Evolutionary conservation across 1,140 invertebrate species (phyloP).

Genomic region (Solen grandis): DNA sequence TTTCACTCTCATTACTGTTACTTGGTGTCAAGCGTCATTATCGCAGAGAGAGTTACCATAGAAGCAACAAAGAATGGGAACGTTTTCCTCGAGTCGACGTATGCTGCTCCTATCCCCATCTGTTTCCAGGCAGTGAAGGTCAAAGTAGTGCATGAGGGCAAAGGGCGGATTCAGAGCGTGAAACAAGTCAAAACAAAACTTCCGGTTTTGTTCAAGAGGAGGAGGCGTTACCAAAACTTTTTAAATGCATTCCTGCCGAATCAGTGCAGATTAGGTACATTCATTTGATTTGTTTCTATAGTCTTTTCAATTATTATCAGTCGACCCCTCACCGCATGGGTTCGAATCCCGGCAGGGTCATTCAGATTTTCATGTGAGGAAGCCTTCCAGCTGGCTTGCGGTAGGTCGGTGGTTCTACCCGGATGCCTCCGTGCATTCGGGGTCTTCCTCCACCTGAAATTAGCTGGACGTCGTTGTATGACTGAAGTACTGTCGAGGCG

Average conservation of each 20-base stretch:
- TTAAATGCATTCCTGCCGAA: slow-evolving; percentile 34
- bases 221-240: slow-evolving; percentile 6
- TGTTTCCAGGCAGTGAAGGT: slow-evolving; percentile 43
- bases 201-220: background rate
- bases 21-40: slow-evolving; percentile 28
- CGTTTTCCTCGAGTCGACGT: slow-evolving; percentile 15
- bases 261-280: slow-evolving; percentile 42
- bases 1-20: slow-evolving; percentile 36
- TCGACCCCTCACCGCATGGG: too few species aligned
- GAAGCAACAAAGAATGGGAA: slow-evolving; percentile 32
- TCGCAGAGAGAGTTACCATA: slow-evolving; percentile 18
- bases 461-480: background rate
- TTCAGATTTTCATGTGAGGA: too few species aligned
- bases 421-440: too few species aligned
- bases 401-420: too few species aligned
- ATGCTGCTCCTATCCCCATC: slow-evolving; percentile 12
- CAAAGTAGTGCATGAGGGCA: background rate
- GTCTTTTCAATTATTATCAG: background rate
- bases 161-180: background rate
- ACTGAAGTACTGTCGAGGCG: too few species aligned
- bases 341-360: too few species aligned
- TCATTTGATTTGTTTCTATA: background rate
- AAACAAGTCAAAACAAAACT: background rate
- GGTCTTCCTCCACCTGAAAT: too few species aligned
- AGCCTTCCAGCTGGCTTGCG: too few species aligned